A percentile compares a stretch with the other conserved stretches of the same genome.
Evolutionary conservation across 2,888 invertebrate genomes (phyloP).

Genomic region (Acleris emargana): DNA sequence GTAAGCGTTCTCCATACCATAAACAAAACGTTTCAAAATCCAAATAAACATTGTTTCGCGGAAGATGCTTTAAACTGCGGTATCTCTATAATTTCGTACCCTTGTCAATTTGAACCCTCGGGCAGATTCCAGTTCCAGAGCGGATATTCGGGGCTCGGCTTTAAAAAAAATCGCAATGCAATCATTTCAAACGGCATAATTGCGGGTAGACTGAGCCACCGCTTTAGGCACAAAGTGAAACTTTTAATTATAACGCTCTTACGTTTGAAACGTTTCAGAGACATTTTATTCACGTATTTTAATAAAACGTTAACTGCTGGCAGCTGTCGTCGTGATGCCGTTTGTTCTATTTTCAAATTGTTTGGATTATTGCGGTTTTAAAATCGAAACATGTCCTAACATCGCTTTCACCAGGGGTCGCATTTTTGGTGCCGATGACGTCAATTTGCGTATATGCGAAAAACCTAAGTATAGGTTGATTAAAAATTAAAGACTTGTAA

Average conservation of each 20-base stretch:
- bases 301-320: slow-evolving; percentile 19
- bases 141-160: slow-evolving; percentile 42
- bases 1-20: too few species aligned
- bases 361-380: not conserved
- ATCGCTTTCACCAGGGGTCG: too few species aligned
- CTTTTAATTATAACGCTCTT: slow-evolving; percentile 41
- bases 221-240: slow-evolving; percentile 49
- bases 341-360: not conserved
- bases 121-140: slow-evolving; percentile 31
- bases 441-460: too few species aligned
- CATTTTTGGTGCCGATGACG: too few species aligned
- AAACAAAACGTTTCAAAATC: too few species aligned
- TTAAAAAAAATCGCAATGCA: slow-evolving; percentile 50
- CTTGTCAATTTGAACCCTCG: slow-evolving; percentile 12
- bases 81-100: slow-evolving; percentile 1
- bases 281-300: slow-evolving; percentile 34
- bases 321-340: slow-evolving; percentile 13
- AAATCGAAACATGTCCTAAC: too few species aligned
- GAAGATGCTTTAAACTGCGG: too few species aligned
- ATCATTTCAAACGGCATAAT: slow-evolving; percentile 60
- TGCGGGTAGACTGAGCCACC: slow-evolving; percentile 49
- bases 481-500: too few species aligned
- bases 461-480: too few species aligned
- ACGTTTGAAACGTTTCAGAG: slow-evolving; percentile 31
- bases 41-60: too few species aligned